A percentile compares a stretch with the other conserved stretches of the same genome.
phyloP scores from a whole-genome alignment of 2,888 invertebrate species.

The Tetragnatha montana region DNA sequence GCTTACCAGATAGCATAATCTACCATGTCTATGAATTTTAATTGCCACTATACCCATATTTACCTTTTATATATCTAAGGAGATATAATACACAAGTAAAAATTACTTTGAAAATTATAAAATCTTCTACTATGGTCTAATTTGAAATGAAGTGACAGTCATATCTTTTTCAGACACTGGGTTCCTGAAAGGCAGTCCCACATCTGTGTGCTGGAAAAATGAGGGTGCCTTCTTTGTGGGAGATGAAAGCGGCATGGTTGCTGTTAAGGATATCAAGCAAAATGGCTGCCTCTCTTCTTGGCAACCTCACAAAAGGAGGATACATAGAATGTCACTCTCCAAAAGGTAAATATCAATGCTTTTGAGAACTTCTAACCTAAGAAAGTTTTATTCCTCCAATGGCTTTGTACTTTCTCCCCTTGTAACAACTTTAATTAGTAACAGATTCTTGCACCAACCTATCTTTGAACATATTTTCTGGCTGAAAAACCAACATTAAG shows the following conservation, averaged over 20 bases:
- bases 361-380: no score
- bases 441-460: no score
- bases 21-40: no score
- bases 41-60: no score
- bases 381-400: no score
- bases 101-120: not conserved
- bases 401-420: no score
- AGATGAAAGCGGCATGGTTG: constrained; percentile 78
- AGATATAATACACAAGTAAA: no score
- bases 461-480: no score
- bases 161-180: constrained; percentile 75
- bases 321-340: constrained; percentile 74
- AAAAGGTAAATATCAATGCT: constrained; percentile 73
- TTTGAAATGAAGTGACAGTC: not conserved
- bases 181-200: constrained; percentile 76
- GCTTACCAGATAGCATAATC: no score
- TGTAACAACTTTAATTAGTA: no score
- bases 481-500: no score
- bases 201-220: constrained; percentile 75
- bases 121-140: not conserved
- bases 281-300: constrained; percentile 69
- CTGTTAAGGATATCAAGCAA: constrained; percentile 79
- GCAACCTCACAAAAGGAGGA: constrained; percentile 73
- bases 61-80: no score
- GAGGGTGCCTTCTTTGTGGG: constrained; percentile 76